phyloP scores from a whole-genome alignment of 2,113 vertebrate genomes.

The Megatriorchis doriae region DNA sequence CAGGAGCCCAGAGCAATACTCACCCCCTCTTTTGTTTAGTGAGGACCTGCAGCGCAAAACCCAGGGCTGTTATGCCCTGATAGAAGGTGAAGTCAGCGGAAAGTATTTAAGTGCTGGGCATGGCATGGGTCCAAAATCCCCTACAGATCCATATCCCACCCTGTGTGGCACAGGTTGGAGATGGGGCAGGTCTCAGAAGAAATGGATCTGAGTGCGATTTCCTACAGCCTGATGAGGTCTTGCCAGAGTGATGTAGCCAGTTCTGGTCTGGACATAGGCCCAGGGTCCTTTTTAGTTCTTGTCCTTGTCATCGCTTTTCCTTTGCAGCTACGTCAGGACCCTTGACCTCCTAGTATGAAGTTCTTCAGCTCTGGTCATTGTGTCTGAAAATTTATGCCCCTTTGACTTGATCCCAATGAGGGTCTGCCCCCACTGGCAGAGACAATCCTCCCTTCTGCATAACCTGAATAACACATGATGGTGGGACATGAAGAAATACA shows the following conservation, averaged over 20 bases:
- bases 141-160: not conserved
- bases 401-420: not conserved
- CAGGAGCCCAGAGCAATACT: not conserved
- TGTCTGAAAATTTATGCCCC: not conserved
- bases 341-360: not conserved
- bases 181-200: not conserved
- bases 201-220: not conserved
- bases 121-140: not conserved
- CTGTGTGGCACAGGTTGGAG: not conserved
- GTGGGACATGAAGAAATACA: not conserved
- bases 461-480: not conserved
- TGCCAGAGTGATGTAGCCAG: not conserved
- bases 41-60: not conserved
- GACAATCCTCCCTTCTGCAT: not conserved
- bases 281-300: not conserved
- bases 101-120: not conserved
- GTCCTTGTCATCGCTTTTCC: not conserved
- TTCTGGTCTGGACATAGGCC: not conserved
- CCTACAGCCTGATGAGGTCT: not conserved
- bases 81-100: rapidly evolving
- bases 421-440: not conserved
- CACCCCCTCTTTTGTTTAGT: not conserved
- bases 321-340: not conserved
- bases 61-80: not conserved
- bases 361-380: not conserved